Base-by-base conservation (phyloP, 2,888 invertebrate species). In the Hoplodrina blanda region DNA sequence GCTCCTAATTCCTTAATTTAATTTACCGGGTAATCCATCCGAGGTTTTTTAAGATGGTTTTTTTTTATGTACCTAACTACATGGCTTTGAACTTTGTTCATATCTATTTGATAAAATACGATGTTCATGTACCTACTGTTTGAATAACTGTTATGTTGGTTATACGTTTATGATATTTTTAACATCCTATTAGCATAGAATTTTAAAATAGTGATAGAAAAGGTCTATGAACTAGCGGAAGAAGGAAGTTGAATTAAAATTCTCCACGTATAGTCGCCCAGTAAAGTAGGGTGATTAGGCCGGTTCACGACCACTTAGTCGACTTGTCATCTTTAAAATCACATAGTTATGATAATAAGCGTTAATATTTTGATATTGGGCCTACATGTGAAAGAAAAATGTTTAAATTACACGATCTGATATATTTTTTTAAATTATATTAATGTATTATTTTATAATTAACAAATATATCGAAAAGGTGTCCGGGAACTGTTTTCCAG, bases 171-270 rank as follows among this genome's bases (percentile, higher is more conserved):
- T 37, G 13, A 62, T 20, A 80, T 65, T 83, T 82, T 66, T 49
- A 52, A 49, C 54, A 71, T 52, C 49, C 30, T 3, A 73, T 84
- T 82, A 74, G 72, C 80, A 82, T 82, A 62, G 37, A 76, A 57
- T 61, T 80, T 82, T 75, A 57, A 76, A 69, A 69, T 57, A 33
- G 80, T 74, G 60, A 54, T 64, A 67, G 64, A 46, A 46, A 46
- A 70, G 84, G 84, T 85, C 76, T 84, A 85, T 85, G 84, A 84
- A 78, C 82, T 70, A 77, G 55, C 84, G 85, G 84, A 85, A 84
- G 78, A 72, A 84, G 84, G 84, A 84, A 84, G 84, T 84, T 8
- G 60, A 82, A 76, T 84, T 85, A 75, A 78, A 76, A 84, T 85
- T 84, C 85, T 59, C 68, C 53, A 64, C 85, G 73, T 75, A 56